Evolutionary conservation across 1,140 invertebrate species (phyloP), one percentile per base, ranked within the genome.

Genomic region (Drosophila trapezifrons): DNA sequence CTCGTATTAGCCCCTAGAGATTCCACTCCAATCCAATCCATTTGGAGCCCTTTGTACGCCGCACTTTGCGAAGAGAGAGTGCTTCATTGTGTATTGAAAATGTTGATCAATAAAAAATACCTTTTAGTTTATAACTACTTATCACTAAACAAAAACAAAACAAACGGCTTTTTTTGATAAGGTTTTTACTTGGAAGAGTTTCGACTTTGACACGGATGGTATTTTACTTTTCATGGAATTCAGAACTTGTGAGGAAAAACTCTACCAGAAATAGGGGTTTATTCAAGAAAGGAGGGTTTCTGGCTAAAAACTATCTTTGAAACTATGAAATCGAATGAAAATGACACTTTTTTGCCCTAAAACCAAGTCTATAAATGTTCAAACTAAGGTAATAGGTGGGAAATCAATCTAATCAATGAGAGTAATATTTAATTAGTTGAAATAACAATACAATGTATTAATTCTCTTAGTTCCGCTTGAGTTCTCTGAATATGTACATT

Each of bases 21-120:
- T 15, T 45, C 22, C 18, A 10, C 38, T 13, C 10, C 55, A 29
- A 43, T 22, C 25, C 13, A 20, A 25, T 15, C 29, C 49, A 20
- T 7, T 37, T 4, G 13, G 37, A 54, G 18, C 32, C 51, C 37
- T 54, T 54, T 60, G n/a, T 56, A 55, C 32, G 8, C 3, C 32
- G 20, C 63, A 46, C 43, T 35, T 7, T 12, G 13, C 15, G 6
- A 15, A 8, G 20, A 27, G 52, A 20, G n/a, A 9, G 35, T 12
- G 9, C n/a, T 29, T 66, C 12, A 54, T 43, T 66, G 12, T 69
- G 46, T 69, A 66, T 66, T 69, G 60, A 67, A 69, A 6, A 49
- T 69, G 37, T 66, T 69, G 27, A 54, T 69, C 37, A 69, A 69
- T 69, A 69, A 69, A 69, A 69, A 63, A 66, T 52, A 69, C 60